A percentile compares a stretch with the other conserved stretches of the same genome.
These are phyloP conservation scores for Salminus brasiliensis DNA, from an alignment of 2,113 vertebrate genomes.

Conservation along the genomic window DNA sequence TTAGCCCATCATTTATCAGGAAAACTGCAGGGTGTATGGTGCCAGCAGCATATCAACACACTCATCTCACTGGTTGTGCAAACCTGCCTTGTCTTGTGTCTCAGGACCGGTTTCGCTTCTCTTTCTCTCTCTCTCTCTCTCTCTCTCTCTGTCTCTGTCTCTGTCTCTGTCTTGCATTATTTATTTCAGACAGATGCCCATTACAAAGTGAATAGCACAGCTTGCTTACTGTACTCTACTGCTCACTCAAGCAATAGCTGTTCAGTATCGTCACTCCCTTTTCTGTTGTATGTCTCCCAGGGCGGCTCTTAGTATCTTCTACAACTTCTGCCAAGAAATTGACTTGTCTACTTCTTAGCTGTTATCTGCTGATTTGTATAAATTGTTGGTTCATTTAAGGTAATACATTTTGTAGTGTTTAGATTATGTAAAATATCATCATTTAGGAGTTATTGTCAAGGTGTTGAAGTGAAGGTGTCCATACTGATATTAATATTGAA, in stretches of 20 bases:
- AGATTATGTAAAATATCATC: no score
- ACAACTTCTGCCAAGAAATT: no score
- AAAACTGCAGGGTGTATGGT: not conserved
- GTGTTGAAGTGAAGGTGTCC: no score
- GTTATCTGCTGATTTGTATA: no score
- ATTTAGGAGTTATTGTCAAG: no score
- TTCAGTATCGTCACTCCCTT: not conserved
- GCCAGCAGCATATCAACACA: not conserved
- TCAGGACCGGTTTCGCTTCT: conserved; percentile 31
- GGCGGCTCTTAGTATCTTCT: no score
- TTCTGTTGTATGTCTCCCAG: not conserved
- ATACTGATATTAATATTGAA: no score
- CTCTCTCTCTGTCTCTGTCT: not conserved
- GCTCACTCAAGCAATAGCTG: not conserved
- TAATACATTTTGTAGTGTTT: no score
- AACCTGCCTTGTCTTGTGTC: conserved; percentile 23
- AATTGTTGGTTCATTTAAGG: no score
- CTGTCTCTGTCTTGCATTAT: not conserved
- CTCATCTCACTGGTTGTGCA: not conserved
- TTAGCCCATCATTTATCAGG: not conserved
- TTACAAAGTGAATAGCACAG: conserved; percentile 5
- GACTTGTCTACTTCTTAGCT: no score
- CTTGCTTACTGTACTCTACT: not conserved
- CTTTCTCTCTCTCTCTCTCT: not conserved
- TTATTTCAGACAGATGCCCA: not conserved